These are phyloP conservation scores for Ptilonorhynchus violaceus DNA, from an alignment of 2,113 vertebrate species.

Conservation along the genomic window DNA sequence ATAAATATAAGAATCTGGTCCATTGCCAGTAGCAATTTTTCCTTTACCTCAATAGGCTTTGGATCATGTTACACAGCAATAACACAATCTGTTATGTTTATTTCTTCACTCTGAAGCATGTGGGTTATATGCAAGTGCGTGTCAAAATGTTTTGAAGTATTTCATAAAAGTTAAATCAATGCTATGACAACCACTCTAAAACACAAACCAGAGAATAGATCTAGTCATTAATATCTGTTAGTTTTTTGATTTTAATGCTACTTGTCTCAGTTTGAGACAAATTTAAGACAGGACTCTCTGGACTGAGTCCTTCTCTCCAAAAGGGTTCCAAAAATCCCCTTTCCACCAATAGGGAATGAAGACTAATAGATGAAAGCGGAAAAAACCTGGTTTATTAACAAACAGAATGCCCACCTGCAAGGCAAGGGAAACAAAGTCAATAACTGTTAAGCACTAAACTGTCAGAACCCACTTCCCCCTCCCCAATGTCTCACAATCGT, in stretches of 20 bases:
- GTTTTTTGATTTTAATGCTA: background rate
- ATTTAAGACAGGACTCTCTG: too few species aligned
- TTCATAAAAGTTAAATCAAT: background rate
- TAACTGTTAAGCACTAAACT: too few species aligned
- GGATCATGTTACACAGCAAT: background rate
- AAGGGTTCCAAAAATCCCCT: too few species aligned
- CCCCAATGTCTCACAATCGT: too few species aligned
- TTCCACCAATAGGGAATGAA: too few species aligned
- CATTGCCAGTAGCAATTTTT: background rate
- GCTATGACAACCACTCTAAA: background rate
- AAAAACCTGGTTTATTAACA: too few species aligned
- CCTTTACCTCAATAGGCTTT: background rate
- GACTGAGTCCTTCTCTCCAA: too few species aligned
- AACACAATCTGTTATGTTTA: background rate
- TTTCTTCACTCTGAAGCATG: background rate
- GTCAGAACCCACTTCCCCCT: too few species aligned
- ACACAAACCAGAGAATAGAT: background rate
- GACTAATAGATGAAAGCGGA: too few species aligned
- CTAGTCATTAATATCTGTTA: background rate
- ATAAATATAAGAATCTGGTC: background rate
- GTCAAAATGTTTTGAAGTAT: background rate
- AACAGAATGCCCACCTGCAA: too few species aligned
- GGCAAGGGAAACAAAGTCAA: too few species aligned
- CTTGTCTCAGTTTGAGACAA: too few species aligned
- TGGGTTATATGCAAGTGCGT: background rate